Evolutionary conservation across 2,113 vertebrate genomes (phyloP), one percentile per base, ranked within the genome.

Genomic region (Oenanthe oenanthe): DNA sequence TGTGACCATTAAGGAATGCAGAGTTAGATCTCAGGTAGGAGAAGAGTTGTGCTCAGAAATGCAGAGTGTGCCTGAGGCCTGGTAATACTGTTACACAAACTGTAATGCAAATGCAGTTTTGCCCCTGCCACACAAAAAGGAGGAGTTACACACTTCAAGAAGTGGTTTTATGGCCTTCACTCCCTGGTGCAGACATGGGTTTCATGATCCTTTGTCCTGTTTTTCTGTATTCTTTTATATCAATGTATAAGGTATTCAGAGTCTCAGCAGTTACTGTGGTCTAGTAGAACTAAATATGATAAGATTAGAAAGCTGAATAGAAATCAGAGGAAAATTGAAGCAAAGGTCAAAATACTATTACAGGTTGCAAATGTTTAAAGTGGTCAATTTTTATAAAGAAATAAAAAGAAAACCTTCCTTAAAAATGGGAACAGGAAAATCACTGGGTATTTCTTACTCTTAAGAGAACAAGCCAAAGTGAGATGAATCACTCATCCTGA

Each of bases 1-100:
- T 83, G 47, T 81, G 85, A 61, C 63, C 40, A 73, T 68, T 47
- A 50, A 88, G 85, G 88, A 95, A 92, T 76, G 92, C 24, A 8
- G 67, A 76, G 29, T 62, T 85, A 60, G 40, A 89, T 25, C 36
- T 84, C 66, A n/a, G 70, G 65, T 77, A 70, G 58, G 36, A 48
- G 65, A 63, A 71, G 76, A 38, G 31, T 10, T 89, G 43, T 88
- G 70, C 62, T 94, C 61, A 76, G 66, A 89, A 94, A 72, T 61
- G 42, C 43, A 11, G 36, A 58, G 63, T 31, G 70, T 85, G 50
- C 51, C 82, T 82, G 61, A 85, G 85, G 77, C 70, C 65, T 91
- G 63, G 42, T 85, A 25, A 12, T 45, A 54, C 66, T 24, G 56
- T 91, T 86, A 53, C 4, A 66, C 67, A 58, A 72, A 57, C 70